Conservation (phyloP, 2,113 vertebrate genomes). For the Okapia johnstoni region DNA sequence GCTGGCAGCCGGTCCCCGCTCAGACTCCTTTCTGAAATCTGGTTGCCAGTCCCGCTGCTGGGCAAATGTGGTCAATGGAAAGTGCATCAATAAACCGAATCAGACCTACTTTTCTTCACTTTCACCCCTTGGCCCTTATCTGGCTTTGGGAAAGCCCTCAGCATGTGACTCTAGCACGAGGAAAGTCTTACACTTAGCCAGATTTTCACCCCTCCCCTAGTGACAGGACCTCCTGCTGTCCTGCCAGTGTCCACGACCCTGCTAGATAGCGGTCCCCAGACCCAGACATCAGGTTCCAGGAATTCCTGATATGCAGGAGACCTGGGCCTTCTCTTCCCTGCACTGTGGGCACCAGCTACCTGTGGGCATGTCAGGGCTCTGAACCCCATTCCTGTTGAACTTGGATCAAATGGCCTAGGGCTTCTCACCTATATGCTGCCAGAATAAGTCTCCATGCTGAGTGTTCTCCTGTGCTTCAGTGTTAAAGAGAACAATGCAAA, state of each 20-base stretch:
- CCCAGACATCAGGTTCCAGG: neutral
- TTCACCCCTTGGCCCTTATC: neutral
- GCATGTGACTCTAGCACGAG: neutral
- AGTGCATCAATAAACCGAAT: neutral
- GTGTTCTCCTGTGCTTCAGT: neutral
- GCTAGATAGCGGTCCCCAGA: neutral
- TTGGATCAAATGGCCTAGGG: neutral
- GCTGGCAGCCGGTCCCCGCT: neutral
- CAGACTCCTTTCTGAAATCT: neutral
- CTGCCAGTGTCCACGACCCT: neutral
- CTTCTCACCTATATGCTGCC: neutral
- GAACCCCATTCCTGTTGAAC: neutral
- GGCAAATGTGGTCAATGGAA: neutral
- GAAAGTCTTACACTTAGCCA: neutral
- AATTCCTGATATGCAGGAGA: neutral
- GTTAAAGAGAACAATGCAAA: neutral
- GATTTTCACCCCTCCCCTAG: neutral
- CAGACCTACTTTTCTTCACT: neutral
- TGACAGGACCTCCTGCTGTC: neutral
- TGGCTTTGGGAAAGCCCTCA: neutral
- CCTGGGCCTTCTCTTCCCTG: neutral
- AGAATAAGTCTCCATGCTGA: neutral
- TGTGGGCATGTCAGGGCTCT: neutral
- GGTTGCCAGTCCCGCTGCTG: neutral
- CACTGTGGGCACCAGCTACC: rapidly evolving